Evolutionary conservation across 2,888 invertebrate genomes (phyloP), one percentile per base, ranked within the genome.

Genomic region (Drosophila helvetica): DNA sequence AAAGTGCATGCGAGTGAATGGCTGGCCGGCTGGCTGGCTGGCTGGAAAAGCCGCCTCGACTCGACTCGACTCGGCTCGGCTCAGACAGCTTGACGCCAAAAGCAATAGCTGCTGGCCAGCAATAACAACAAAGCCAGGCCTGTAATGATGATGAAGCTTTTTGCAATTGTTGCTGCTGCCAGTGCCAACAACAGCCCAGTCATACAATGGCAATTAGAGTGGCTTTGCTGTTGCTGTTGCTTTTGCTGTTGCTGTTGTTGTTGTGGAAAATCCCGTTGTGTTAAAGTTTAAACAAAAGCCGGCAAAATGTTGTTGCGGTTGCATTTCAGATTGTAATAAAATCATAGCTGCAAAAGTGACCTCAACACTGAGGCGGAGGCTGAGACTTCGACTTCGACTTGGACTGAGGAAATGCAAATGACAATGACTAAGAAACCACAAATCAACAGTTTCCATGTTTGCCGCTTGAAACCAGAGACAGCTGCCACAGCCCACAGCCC

Each of bases 71-170:
- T 38, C 62, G 62, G 38, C 25, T 69, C 65, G 75, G 50, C 78
- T 77, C 84, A 82, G 78, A 88, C 89, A 81, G 85, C 85, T 85
- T 85, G 85, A 85, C 85, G 87, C 82, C 84, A 75, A 86, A 79
- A 53, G 78, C 66, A 75, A 78, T 86, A 86, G 78, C 79, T 74
- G 56, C 74, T 68, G 74, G 75, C 72, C 75, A 74, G 69, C 17
- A 38, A 57, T 42, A 61, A 54, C 17, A 22, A 48, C 7, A 47
- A 55, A 18, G 15, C 46, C 56, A 17, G 45, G 38, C 38, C n/a
- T 57, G 66, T 68, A 58, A 69, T 71, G 70, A 71, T 71, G 71
- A 71, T 73, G 59, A 62, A 62, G 72, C 73, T 72, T 73, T 65
- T 72, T 72, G 72, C 61, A 70, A 61, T 46, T 67, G 55, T 45